A percentile compares a stretch with the other conserved stretches of the same genome.
Evolutionary conservation across 1,140 invertebrate species (phyloP).

Genomic region (Tetramorium simillimum): DNA sequence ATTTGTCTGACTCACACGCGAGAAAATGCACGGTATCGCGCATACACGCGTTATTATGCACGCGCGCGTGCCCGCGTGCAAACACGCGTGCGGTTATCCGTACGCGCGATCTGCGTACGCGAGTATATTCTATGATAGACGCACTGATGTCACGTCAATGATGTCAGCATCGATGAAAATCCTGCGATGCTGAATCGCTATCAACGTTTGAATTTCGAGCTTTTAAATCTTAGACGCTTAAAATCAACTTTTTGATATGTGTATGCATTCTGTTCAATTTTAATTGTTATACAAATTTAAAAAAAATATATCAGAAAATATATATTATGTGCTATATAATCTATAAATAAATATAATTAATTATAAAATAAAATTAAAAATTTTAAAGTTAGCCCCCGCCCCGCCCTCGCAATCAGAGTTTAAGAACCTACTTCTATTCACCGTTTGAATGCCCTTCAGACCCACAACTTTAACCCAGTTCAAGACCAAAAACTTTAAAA

Average conservation of each 20-base stretch:
- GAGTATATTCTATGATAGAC: conserved; percentile 10
- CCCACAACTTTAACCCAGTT: no score
- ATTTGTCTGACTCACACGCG: conserved; percentile 63
- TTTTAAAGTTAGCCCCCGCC: no score
- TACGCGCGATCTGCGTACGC: conserved; percentile 9
- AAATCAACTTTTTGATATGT: background rate
- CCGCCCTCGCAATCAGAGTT: no score
- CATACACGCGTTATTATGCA: conserved; percentile 32
- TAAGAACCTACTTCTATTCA: no score
- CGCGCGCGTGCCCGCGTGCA: background rate
- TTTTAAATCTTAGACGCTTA: background rate
- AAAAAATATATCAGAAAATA: background rate
- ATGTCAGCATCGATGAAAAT: background rate
- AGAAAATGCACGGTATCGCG: conserved; percentile 18
- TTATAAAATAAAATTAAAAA: no score
- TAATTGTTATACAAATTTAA: background rate
- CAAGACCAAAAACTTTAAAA: no score
- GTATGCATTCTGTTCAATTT: background rate
- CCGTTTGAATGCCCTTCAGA: no score
- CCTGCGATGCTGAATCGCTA: background rate
- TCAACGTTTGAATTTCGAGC: background rate
- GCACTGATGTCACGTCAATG: background rate
- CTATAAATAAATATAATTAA: background rate
- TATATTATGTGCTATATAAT: background rate
- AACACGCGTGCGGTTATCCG: conserved; percentile 9